A percentile compares a stretch with the other conserved stretches of the same genome.
phyloP scores from a whole-genome alignment of 2,113 vertebrate genomes.

The Megaceryle torquata region DNA sequence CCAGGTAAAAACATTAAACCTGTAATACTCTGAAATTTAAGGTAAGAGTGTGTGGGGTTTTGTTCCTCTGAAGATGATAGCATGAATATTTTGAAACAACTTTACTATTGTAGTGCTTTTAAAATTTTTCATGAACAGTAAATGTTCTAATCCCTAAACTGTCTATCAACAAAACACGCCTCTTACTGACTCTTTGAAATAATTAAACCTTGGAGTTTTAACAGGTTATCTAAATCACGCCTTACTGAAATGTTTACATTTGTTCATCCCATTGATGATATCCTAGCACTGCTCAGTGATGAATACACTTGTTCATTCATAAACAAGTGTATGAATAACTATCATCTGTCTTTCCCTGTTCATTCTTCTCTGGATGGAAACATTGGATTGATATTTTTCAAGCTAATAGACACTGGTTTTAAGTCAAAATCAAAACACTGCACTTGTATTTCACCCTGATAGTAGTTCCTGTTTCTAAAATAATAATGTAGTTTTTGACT shows the following conservation, averaged over 20 bases:
- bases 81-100: background rate
- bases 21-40: background rate
- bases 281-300: background rate
- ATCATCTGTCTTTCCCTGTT: background rate
- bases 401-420: background rate
- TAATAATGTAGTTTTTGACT: background rate
- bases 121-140: background rate
- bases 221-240: background rate
- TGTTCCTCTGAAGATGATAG: background rate
- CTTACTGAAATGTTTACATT: background rate
- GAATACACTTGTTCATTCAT: background rate
- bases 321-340: background rate
- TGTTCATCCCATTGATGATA: background rate
- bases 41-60: accelerated
- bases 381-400: background rate
- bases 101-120: background rate
- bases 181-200: background rate
- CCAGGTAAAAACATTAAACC: background rate
- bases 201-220: background rate
- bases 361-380: background rate
- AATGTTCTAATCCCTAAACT: background rate
- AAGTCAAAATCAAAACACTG: background rate
- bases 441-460: background rate
- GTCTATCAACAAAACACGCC: background rate
- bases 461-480: background rate